Evolutionary conservation across 1,140 invertebrate genomes (phyloP), one percentile per base, ranked within the genome.

Genomic region (Lordiphosa clarofinis): DNA sequence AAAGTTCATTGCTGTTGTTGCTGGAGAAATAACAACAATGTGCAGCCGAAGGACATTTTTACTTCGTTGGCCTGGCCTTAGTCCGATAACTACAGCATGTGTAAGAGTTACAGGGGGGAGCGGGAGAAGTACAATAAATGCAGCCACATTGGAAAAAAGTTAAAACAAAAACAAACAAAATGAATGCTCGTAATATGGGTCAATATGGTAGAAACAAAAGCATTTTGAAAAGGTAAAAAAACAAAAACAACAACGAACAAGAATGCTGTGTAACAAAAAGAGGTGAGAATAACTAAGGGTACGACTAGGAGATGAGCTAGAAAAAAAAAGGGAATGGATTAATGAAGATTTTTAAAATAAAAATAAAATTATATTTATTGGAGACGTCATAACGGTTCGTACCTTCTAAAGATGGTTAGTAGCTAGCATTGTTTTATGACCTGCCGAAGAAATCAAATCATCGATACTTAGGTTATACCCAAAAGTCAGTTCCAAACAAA

Each of bases 161-260:
- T 15, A 46, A 55, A 24, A 21, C 24, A 36, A n/a, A 50, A 37
- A 49, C 21, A 24, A 63, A 55, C 55, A 60, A 75, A 66, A 55
- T 50, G 64, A 46, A 78, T 50, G 56, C 63, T 78, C 44, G 55
- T 69, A 55, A 73, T 76, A 84, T 82, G 72, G 76, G 76, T 82
- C 76, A 84, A 84, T 73, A 69, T 62, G 64, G 63, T 21, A 31
- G 56, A 81, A 81, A 81, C 76, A 82, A 76, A 72, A 72, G 62
- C 58, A 47, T 60, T 78, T 74, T 63, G 15, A 47, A 58, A 42
- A 72, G 50, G 48, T 57, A 64, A 38, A 55, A 46, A 1, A 43
- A 36, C 48, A 55, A 56, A 52, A 53, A 58, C 21, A 42, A 37
- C n/a, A 38, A 54, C 38, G 64, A 72, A 59, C 46, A 54, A 66